Evolutionary conservation across 37 sponge, comb jelly and placozoan genomes (phyloP).

Genomic region (Theonella swinhoei): DNA sequence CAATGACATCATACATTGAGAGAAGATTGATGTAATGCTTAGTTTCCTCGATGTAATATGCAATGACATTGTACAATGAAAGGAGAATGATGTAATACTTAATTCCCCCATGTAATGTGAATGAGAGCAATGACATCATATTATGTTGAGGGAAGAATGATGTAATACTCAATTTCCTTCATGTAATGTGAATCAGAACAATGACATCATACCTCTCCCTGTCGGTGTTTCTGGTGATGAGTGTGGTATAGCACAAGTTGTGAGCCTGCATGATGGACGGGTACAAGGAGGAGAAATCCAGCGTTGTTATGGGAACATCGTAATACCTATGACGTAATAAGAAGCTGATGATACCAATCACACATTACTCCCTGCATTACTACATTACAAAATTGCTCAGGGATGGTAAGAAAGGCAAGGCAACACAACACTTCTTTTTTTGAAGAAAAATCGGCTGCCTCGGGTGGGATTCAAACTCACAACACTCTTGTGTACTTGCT

Average conservation of each 20-base stretch:
- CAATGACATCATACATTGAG: neutral
- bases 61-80: neutral
- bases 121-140: neutral
- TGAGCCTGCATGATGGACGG: conserved; percentile 99
- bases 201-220: conserved; percentile 34
- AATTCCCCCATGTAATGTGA: too few relatives aligned
- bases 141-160: neutral
- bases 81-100: too few relatives aligned
- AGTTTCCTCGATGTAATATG: too few relatives aligned
- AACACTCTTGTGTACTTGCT: too few relatives aligned
- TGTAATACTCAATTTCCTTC: too few relatives aligned
- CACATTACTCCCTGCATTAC: too few relatives aligned
- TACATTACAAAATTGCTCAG: too few relatives aligned
- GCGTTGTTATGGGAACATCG: conserved; percentile 87
- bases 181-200: neutral
- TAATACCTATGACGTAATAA: conserved; percentile 85
- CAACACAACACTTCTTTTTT: too few relatives aligned
- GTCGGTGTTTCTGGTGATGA: conserved; percentile 67
- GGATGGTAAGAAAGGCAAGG: too few relatives aligned
- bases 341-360: too few relatives aligned
- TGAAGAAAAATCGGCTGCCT: too few relatives aligned
- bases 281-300: conserved; percentile 98
- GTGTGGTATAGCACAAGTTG: conserved; percentile 97
- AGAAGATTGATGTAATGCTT: neutral
- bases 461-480: too few relatives aligned